Evolutionary conservation across 2,888 invertebrate species (phyloP), one percentile per base, ranked within the genome.

Genomic region (Selenia dentaria): DNA sequence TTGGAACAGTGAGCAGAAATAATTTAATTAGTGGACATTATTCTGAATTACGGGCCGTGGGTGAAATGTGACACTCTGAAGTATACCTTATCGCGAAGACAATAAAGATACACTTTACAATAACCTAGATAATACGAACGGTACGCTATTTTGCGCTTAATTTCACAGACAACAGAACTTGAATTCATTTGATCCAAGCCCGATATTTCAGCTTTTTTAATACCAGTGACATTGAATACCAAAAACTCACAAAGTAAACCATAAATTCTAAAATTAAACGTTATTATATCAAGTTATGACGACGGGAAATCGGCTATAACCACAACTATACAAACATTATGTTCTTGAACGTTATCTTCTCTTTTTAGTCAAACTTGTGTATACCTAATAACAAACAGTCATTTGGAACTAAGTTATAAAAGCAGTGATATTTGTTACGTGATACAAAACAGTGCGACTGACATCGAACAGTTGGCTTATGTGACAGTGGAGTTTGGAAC

Each of bases 31-130:
- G 38, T 26, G 47, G 38, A 54, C 42, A 41, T 54, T 33, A 61
- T 61, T 65, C 59, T 60, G 62, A 70, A 65, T 49, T 32, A 61
- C 24, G 40, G 51, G 62, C 60, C 67, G 68, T 62, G 57, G 42
- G 28, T 39, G 34, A 45, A 57, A 51, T 62, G 59, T 66, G 60
- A 62, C 64, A 57, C 38, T 25, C 20, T 6, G 51, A 51, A 26
- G 26, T 42, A 35, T 22, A 41, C 54, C 35, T 11, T 49, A 29
- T 31, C 13, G 1, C 2, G 1, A 36, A 14, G 5, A 13, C 26
- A 25, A 28, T 35, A 54, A 41, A 41, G 57, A n/a, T 52, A 45
- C 39, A 41, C 42, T 50, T 53, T 51, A 37, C 33, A 32, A 38
- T 43, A 35, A 24, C 12, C 28, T 24, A 9, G 20, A 29, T 8